These are phyloP conservation scores for Cybosia mesomella DNA, from an alignment of 2,888 invertebrate genomes.

Conservation along the genomic window DNA sequence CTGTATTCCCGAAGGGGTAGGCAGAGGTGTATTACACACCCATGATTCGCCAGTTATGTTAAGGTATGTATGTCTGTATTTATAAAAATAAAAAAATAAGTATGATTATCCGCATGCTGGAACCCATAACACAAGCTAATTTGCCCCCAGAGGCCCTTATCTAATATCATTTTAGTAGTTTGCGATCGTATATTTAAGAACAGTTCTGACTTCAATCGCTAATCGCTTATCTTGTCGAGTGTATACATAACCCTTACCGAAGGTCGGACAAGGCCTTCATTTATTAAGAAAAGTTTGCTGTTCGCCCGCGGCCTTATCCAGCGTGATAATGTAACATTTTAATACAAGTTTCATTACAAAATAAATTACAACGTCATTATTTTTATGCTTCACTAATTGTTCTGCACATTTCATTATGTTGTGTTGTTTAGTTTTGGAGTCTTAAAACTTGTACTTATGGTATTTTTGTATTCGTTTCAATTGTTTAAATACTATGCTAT, in stretches of 20 bases:
- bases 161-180: background rate
- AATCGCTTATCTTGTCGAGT: slow-evolving; percentile 35
- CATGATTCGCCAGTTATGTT: no score
- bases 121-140: no score
- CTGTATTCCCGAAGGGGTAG: no score
- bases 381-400: slow-evolving; percentile 54
- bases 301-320: slow-evolving; percentile 54
- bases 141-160: no score
- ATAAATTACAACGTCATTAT: slow-evolving; percentile 57
- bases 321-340: slow-evolving; percentile 51
- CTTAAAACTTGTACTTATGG: background rate
- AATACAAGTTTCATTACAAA: slow-evolving; percentile 47
- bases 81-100: no score
- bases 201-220: slow-evolving; percentile 25
- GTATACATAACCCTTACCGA: slow-evolving; percentile 28
- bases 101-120: no score
- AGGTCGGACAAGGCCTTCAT: slow-evolving; percentile 58
- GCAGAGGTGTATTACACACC: no score
- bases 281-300: slow-evolving; percentile 55
- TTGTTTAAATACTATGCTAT: background rate
- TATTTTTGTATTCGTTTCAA: background rate
- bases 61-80: no score
- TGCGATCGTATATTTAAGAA: background rate
- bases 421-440: slow-evolving; percentile 18
- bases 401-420: slow-evolving; percentile 40